A percentile compares a stretch with the other conserved stretches of the same genome.
phyloP scores from a whole-genome alignment of 2,113 vertebrate genomes.

The Lepus timidus region DNA sequence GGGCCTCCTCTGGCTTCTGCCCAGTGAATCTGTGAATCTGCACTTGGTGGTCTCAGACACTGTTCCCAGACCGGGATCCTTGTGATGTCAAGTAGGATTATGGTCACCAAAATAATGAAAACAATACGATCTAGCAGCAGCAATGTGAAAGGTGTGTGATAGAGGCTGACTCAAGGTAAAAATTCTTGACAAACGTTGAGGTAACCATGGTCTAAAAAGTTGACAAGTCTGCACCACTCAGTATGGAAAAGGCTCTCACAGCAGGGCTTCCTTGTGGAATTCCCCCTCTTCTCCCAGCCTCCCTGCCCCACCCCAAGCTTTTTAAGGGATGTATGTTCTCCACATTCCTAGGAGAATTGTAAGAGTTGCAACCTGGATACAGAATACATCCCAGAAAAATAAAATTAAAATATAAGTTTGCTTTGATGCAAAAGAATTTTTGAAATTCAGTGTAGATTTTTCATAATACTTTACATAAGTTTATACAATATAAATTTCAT shows the following conservation, averaged over 20 bases:
- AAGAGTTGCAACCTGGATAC: background rate
- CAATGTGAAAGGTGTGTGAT: background rate
- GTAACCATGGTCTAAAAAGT: background rate
- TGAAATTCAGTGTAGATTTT: no score
- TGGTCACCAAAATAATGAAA: background rate
- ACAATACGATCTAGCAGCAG: background rate
- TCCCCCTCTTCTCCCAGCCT: background rate
- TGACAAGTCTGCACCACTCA: background rate
- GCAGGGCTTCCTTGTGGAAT: background rate
- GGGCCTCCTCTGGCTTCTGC: background rate
- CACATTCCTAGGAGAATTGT: background rate
- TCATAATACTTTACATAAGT: no score
- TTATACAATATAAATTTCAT: background rate
- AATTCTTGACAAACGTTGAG: constrained; percentile 1
- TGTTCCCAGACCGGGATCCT: background rate
- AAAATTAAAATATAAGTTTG: no score
- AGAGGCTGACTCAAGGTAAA: background rate
- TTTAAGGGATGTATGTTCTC: background rate
- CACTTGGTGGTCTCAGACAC: accelerated
- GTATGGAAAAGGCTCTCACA: background rate
- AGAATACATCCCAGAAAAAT: background rate
- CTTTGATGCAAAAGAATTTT: no score
- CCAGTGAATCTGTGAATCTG: background rate
- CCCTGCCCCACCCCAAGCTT: background rate
- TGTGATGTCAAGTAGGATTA: background rate